A percentile compares a stretch with the other conserved stretches of the same genome.
Conservation (phyloP, 2,113 vertebrate genomes). For the Odontophorus gujanensis region DNA sequence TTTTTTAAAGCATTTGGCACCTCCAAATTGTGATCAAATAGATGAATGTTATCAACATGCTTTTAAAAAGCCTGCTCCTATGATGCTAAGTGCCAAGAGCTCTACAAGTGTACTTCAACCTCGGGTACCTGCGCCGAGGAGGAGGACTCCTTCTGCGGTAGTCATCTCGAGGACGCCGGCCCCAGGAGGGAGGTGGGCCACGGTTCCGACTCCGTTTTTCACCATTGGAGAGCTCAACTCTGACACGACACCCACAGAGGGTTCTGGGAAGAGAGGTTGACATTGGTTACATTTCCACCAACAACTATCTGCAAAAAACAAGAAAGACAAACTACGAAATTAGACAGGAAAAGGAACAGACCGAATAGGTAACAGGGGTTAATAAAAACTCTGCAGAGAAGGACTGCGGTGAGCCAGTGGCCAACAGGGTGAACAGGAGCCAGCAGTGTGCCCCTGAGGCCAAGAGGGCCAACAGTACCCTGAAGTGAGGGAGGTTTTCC, state of each 20-base stretch:
- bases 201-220: constrained; percentile 95
- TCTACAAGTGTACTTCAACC: constrained; percentile 28
- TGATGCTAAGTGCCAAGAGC: constrained; percentile 70
- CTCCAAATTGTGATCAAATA: constrained; percentile 49
- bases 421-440: no score
- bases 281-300: fast-evolving
- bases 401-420: no score
- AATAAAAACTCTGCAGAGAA: neutral
- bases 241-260: constrained; percentile 92
- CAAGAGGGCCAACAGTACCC: no score
- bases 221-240: constrained; percentile 95
- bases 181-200: constrained; percentile 93
- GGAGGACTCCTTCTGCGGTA: constrained; percentile 89
- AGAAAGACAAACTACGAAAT: fast-evolving
- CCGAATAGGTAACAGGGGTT: fast-evolving
- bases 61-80: constrained; percentile 79
- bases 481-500: neutral
- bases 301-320: fast-evolving
- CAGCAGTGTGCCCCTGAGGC: no score
- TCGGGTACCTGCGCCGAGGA: constrained; percentile 90
- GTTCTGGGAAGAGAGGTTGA: constrained; percentile 71
- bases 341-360: fast-evolving
- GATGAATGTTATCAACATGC: constrained; percentile 71
- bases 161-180: constrained; percentile 91
- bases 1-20: constrained; percentile 41